Base-by-base conservation (phyloP, 2,888 invertebrate species). In the Gari tellinella region DNA sequence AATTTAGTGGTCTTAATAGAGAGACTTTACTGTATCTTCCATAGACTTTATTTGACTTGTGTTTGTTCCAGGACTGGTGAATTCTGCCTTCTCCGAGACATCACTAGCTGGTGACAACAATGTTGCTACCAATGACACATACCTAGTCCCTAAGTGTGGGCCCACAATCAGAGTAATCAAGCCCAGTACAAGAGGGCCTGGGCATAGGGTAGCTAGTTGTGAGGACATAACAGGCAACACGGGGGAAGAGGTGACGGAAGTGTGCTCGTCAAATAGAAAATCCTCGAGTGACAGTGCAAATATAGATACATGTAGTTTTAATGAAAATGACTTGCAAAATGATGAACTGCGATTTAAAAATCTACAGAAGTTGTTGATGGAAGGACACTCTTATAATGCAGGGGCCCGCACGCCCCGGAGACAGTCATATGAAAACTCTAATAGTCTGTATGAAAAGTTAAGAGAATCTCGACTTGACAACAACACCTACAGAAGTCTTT, bases 41-140 rank as follows among this genome's bases (percentile, higher is more conserved):
- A n/a, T n/a, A n/a, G n/a, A n/a, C n/a, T n/a, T n/a, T n/a, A n/a
- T n/a, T n/a, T n/a, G n/a, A n/a, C n/a, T n/a, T n/a, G n/a, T n/a
- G n/a, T n/a, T 31, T 43, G 3, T 72, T 65, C 12, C 65, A 72
- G 72, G 72, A 38, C 60, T 49, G 21, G 43, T 61, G 19, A 72
- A 72, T 61, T 26, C 19, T 38, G 65, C 46, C 14, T 72, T 61
- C 51, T 60, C 49, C 15, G 55, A 41, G 5, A 45, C 43, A n/a
- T 57, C 57, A 1, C 26, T 52, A 26, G 31, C 31, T 1, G 8
- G 14, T 31, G n/a, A 19, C 3, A 14, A 15, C 4, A 4, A 14
- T 31, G 40, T 45, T 25, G 51, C 65, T 0, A n/a, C 23, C 1
- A 51, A 23, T 48, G 57, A 61, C 10, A 43, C 60, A 5, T 65